Percentiles rank a stretch among this genome's conserved stretches.
Conservation (phyloP, 2,888 invertebrate species). For the Brachynemurus nebulosus region DNA sequence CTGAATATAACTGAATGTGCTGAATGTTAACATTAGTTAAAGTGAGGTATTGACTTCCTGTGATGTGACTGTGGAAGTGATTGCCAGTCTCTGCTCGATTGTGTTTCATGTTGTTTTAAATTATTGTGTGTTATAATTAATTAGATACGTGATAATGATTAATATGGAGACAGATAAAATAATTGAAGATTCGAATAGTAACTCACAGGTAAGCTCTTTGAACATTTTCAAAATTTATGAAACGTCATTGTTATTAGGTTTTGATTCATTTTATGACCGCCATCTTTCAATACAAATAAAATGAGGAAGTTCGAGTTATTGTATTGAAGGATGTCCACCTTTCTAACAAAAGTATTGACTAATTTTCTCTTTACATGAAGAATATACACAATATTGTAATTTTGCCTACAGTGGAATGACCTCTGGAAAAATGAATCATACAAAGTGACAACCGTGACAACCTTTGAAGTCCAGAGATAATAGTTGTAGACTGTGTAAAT, state of each 20-base stretch:
- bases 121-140: slow-evolving; percentile 15
- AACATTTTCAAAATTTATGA: not conserved
- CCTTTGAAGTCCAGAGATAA: no score
- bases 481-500: no score
- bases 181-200: slow-evolving; percentile 64
- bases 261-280: slow-evolving; percentile 3
- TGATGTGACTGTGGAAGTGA: slow-evolving; percentile 10
- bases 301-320: not conserved
- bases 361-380: slow-evolving; percentile 4
- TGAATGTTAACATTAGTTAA: slow-evolving; percentile 1
- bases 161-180: slow-evolving; percentile 89
- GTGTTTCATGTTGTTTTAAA: slow-evolving; percentile 11
- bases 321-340: slow-evolving; percentile 3
- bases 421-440: slow-evolving; percentile 1
- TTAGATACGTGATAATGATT: slow-evolving; percentile 40
- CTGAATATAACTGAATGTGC: no score
- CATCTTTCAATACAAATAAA: slow-evolving; percentile 4
- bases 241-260: slow-evolving; percentile 1
- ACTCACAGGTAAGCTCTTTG: slow-evolving; percentile 47
- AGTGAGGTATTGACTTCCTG: slow-evolving; percentile 14
- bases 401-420: slow-evolving; percentile 1
- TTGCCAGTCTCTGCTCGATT: slow-evolving; percentile 5
- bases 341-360: slow-evolving; percentile 1
- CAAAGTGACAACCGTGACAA: no score
- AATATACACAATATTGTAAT: not conserved